Base-by-base conservation (phyloP, 1,140 invertebrate genomes). In the Lordiphosa collinella region DNA sequence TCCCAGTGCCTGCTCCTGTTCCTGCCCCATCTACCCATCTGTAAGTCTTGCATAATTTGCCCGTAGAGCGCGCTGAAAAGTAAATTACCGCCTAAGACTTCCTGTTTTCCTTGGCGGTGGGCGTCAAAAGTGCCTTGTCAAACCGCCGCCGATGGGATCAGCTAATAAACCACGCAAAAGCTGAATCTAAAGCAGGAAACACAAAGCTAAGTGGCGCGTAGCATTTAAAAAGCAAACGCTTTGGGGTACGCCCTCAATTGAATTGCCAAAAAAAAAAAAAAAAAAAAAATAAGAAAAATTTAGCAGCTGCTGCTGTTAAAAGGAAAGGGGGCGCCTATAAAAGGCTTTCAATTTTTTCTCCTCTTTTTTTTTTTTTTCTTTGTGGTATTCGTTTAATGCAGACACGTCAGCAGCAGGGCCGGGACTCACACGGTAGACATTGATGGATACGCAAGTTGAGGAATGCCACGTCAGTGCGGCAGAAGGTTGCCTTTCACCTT, bases 41-140 rank as follows among this genome's bases (percentile, higher is more conserved):
- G 38, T 62, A 76, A 76, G 66, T 82, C 78, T 84, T 80, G 76
- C 76, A 80, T 80, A 80, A 82, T 82, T 80, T 80, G 75, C 76
- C 61, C 67, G 76, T 60, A 55, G 54, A 64, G 66, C 71, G 70
- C 65, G 65, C 65, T 75, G 75, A 80, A 82, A 80, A 82, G 78
- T 80, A 80, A 80, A 80, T 80, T 80, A 80, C 71, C 76, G 78
- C 62, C 76, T 82, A 80, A 80, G 76, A 80, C 76, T 82, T 80
- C 78, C 76, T 71, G 76, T 76, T 61, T 58, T 71, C 49, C 53
- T 57, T 51, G 51, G 8, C 1, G 11, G n/a, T 41, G 57, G 66
- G 76, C 71, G 78, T 80, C 76, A 80, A 80, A 80, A 80, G 76
- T 80, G 68, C 66, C 76, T 80, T 80, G 76, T 80, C 76, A 76